Evolutionary conservation across 2,888 invertebrate genomes (phyloP).

Genomic region (Diaprepes abbreviatus): DNA sequence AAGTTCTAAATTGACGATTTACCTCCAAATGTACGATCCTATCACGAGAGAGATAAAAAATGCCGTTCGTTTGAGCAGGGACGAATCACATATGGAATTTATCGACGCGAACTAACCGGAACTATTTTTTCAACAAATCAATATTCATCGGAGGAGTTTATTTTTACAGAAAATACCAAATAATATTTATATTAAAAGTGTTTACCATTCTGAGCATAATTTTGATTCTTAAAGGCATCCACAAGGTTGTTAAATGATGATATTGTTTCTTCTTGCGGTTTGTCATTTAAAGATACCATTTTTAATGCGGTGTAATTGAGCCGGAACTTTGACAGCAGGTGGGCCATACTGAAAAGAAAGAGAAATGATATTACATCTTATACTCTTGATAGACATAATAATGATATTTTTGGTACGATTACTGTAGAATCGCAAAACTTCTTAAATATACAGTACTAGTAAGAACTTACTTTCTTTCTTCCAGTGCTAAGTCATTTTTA

Average conservation of each 20-base stretch:
- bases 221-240: conserved; percentile 73
- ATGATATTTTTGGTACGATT: too few relatives aligned
- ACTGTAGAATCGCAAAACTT: too few relatives aligned
- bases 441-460: too few relatives aligned
- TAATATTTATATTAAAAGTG: conserved; percentile 3
- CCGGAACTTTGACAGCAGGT: conserved; percentile 92
- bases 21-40: too few relatives aligned
- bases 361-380: conserved; percentile 17
- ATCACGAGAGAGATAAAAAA: too few relatives aligned
- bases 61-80: too few relatives aligned
- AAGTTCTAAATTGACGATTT: too few relatives aligned
- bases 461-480: conserved; percentile 83
- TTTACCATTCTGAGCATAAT: conserved; percentile 60
- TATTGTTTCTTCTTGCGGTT: conserved; percentile 82
- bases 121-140: too few relatives aligned
- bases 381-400: conserved; percentile 5
- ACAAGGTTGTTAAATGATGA: conserved; percentile 81
- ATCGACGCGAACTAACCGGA: too few relatives aligned
- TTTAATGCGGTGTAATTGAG: conserved; percentile 93
- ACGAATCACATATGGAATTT: too few relatives aligned
- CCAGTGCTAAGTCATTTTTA: conserved; percentile 81
- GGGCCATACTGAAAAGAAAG: conserved; percentile 84
- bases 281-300: conserved; percentile 91
- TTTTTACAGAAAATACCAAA: too few relatives aligned
- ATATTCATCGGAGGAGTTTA: too few relatives aligned